Base-by-base conservation (phyloP, 2,888 invertebrate genomes). In the Microctonus hyperodae region DNA sequence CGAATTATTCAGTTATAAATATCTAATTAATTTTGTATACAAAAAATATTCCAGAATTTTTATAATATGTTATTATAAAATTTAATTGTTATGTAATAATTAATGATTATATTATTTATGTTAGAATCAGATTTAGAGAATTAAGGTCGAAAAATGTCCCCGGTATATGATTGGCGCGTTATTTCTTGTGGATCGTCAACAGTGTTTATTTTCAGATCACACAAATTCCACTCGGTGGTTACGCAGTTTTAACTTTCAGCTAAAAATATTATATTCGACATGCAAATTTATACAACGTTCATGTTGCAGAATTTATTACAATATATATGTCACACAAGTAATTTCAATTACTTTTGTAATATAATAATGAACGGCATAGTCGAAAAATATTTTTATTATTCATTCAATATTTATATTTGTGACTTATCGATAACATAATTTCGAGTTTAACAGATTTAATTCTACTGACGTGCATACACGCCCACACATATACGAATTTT, bases 171-270 rank as follows among this genome's bases (percentile, higher is more conserved):
- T 62, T 62, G 35, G 53, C 62, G 64, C 61, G 65, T 66, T 50
- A 63, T 65, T 64, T 23, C 55, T 59, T 31, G 71, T 73, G 72
- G 70, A 73, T 59, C 65, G 55, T 57, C 68, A 66, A 53, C 64
- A 64, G 73, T 67, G 71, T 69, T 73, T 73, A 72, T 75, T 75
- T 74, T 75, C 70, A 72, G 75, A 74, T 60, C 68, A 62, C 50
- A 62, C 59, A 66, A 62, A 69, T 70, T 72, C 66, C 65, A 65
- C 59, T 64, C 55, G 53, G 40, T 57, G 68, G 58, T 69, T 68
- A 68, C 67, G 69, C 62, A 69, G 68, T 69, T 68, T 69, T 61
- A 53, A 35, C 53, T 62, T 68, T 69, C 55, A 55, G 68, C 71
- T 72, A 74, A 71, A 72, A 71, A 72, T 73, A 72, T 73, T 61